These are phyloP conservation scores for Intellagama lesueurii DNA, from an alignment of 2,797 vertebrate genomes.

Conservation along the genomic window DNA sequence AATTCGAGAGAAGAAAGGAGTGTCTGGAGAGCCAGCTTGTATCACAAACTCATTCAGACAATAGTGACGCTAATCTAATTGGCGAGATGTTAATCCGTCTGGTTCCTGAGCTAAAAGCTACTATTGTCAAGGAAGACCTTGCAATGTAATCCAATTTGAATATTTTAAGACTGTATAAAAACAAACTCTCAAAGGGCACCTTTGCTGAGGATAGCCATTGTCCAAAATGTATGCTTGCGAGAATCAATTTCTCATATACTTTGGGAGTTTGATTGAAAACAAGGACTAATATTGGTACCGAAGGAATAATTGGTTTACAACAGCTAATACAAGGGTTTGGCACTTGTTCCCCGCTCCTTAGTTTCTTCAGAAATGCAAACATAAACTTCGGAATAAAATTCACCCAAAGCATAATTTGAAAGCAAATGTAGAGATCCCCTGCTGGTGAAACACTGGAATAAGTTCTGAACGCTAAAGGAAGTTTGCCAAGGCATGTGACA, in stretches of 20 bases:
- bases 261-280: neutral
- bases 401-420: neutral
- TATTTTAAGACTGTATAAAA: slow-evolving; percentile 41
- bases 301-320: too few species aligned
- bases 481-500: neutral
- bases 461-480: neutral
- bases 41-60: slow-evolving; percentile 77
- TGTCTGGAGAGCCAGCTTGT: slow-evolving; percentile 74
- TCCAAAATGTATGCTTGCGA: neutral
- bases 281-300: neutral
- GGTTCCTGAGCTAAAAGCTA: slow-evolving; percentile 73
- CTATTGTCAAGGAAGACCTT: slow-evolving; percentile 59
- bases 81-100: slow-evolving; percentile 79
- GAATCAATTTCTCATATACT: neutral
- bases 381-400: neutral
- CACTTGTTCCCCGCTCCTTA: too few species aligned
- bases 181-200: slow-evolving; percentile 18
- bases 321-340: neutral
- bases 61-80: slow-evolving; percentile 82
- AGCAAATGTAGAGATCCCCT: neutral
- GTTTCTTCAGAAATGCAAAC: neutral
- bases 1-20: slow-evolving; percentile 75
- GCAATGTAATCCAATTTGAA: slow-evolving; percentile 46
- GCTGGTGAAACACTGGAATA: neutral
- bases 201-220: slow-evolving; percentile 2